Base-by-base conservation (phyloP, 2,113 vertebrate species). In the Cryptoleucopteryx plumbea region DNA sequence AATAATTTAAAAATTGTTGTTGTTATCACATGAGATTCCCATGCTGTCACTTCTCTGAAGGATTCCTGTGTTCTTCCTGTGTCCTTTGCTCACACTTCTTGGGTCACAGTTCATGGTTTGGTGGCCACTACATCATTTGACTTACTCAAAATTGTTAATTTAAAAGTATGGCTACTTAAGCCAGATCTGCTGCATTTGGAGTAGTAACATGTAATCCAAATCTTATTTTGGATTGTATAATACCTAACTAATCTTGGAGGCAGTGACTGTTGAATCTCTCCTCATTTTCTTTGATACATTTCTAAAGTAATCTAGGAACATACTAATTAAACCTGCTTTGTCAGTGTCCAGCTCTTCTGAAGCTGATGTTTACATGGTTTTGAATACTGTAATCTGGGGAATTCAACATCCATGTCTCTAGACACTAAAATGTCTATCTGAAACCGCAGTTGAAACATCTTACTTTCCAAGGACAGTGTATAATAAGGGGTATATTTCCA, bases 261-360 rank as follows among this genome's bases (percentile, higher is more conserved):
- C 19, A 72, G 7, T 47, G 31, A n/a, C 13, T 61, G 16, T 62
- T 66, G 22, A 40, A 58, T 42, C 21, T 68, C 13, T 45, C 50
- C 40, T 68, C 3, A 5, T 65, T 88, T 93, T 93, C 36, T 85
- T 80, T 4, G 26, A 15, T 53, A 32, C 7, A 12, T 45, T 62
- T 74, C 25, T 89, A n/a, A 43, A 75, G 38, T 75, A 0, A 73
- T 12, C 17, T 63, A 13, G n/a, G 32, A 94, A 59, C 34, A 9
- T 32, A 6, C 17, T 43, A 26, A 86, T 74, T 78, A 81, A 82
- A 71, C 36, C 40, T 70, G 19, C 19, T 66, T 52, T 89, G 17
- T 7, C 0, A 0, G 4, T 29, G 11, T 68, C 45, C 42, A 45
- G 21, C 5, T 29, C 17, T 67, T 66, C 45, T 82, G 31, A 67